A percentile compares a stretch with the other conserved stretches of the same genome.
These are phyloP conservation scores for Parus major DNA, from an alignment of 2,113 vertebrate genomes.

Conservation along the genomic window DNA sequence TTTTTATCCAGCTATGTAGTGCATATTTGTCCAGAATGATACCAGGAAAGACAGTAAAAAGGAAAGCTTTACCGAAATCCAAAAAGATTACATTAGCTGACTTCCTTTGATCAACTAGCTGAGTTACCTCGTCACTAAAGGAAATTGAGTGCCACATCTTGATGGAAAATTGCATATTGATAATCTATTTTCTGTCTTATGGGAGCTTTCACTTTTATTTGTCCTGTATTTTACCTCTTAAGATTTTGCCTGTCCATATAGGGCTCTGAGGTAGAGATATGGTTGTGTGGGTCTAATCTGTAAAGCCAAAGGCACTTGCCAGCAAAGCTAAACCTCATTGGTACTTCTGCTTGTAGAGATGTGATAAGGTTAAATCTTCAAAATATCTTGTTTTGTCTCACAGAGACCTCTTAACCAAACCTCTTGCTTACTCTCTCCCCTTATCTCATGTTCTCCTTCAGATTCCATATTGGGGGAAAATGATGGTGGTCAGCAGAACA, in stretches of 20 bases:
- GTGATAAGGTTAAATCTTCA: not conserved
- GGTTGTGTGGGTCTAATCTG: not conserved
- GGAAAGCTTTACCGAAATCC: not conserved
- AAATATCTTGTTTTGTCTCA: not conserved
- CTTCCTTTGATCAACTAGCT: not conserved
- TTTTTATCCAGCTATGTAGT: not conserved
- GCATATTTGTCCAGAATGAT: fast-evolving
- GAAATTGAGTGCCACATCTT: not conserved
- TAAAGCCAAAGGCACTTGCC: not conserved
- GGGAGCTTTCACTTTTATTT: not conserved
- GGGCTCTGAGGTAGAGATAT: not conserved
- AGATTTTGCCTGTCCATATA: not conserved
- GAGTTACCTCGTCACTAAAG: not conserved
- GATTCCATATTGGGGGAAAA: not conserved
- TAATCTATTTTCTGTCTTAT: constrained; percentile 34
- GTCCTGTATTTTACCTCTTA: not conserved
- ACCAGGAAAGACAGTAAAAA: not conserved
- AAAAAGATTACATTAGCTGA: not conserved
- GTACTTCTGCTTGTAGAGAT: not conserved
- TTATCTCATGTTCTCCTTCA: not conserved
- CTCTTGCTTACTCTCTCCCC: not conserved
- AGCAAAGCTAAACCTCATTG: not conserved
- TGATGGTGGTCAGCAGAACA: not conserved
- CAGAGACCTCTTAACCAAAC: not conserved
- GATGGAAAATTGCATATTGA: constrained; percentile 18